Evolutionary conservation across 2,888 invertebrate species (phyloP).

Genomic region (Cerceris rybyensis): DNA sequence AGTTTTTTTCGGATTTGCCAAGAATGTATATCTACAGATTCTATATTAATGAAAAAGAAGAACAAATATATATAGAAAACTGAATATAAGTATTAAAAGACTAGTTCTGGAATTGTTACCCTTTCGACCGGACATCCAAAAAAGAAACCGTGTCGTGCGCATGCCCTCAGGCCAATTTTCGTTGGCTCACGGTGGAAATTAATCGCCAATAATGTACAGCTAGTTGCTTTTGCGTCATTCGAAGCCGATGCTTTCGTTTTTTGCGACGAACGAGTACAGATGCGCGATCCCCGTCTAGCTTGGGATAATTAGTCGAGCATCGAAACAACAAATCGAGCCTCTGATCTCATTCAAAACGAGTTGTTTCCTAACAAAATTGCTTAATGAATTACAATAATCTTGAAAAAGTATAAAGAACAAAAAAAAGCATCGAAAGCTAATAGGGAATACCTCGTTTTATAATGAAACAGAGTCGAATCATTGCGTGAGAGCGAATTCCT

Average conservation of each 20-base stretch:
- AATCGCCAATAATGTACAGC: not conserved
- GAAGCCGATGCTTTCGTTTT: slow-evolving; percentile 7
- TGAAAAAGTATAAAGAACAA: too few species aligned
- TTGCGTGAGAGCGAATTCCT: slow-evolving; percentile 21
- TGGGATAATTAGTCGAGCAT: slow-evolving; percentile 6
- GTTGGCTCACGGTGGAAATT: not conserved
- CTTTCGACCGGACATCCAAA: slow-evolving; percentile 33
- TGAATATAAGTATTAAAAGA: slow-evolving; percentile 67
- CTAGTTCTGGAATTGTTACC: slow-evolving; percentile 69
- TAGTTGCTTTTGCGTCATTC: slow-evolving; percentile 10
- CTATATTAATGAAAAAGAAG: slow-evolving; percentile 42
- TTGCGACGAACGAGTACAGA: not conserved
- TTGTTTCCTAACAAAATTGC: too few species aligned
- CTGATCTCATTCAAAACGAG: slow-evolving; percentile 25
- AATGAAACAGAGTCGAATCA: not conserved
- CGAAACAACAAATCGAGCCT: not conserved
- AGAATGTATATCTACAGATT: slow-evolving; percentile 73
- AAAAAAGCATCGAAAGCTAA: too few species aligned
- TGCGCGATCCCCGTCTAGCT: slow-evolving; percentile 24
- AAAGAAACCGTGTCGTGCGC: not conserved
- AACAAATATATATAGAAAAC: slow-evolving; percentile 61
- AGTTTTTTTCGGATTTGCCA: slow-evolving; percentile 77
- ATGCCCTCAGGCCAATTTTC: not conserved
- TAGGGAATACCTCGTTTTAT: slow-evolving; percentile 26
- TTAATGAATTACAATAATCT: too few species aligned